Percentiles rank a stretch among this genome's conserved stretches.
Evolutionary conservation across 2,888 invertebrate genomes (phyloP).

Genomic region (Salticus scenicus): DNA sequence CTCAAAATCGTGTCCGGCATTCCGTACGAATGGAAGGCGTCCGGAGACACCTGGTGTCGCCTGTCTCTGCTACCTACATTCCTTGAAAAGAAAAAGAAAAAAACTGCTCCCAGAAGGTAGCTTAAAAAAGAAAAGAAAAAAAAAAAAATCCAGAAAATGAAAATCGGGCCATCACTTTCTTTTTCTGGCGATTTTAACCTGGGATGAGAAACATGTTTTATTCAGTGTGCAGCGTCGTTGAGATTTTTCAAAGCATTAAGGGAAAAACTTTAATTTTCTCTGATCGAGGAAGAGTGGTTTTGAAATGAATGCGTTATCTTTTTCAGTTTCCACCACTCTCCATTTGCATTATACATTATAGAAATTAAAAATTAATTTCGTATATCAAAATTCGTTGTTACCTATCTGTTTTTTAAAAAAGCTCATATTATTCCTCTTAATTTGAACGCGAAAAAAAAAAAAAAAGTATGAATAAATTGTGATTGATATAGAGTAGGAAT

Average conservation of each 20-base stretch:
- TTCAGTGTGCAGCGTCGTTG: conserved; percentile 42
- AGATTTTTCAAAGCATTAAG: conserved; percentile 48
- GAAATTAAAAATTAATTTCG: no score
- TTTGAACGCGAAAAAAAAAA: no score
- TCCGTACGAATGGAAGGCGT: conserved; percentile 40
- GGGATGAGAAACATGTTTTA: conserved; percentile 44
- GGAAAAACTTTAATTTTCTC: conserved; percentile 56
- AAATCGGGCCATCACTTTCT: conserved; percentile 35
- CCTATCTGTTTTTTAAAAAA: no score
- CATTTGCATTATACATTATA: no score
- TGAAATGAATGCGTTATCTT: no score
- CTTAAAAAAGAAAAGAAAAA: neutral
- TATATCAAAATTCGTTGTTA: no score
- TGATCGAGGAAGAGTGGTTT: no score
- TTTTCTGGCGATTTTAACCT: neutral
- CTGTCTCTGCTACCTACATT: conserved; percentile 8
- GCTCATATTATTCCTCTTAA: no score
- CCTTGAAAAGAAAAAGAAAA: neutral
- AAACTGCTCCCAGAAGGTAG: neutral
- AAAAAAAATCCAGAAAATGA: conserved; percentile 41
- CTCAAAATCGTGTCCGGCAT: conserved; percentile 63
- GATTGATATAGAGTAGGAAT: no score
- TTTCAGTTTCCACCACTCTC: no score
- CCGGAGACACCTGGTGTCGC: conserved; percentile 62
- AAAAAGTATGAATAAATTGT: no score